A percentile compares a stretch with the other conserved stretches of the same genome.
These are phyloP conservation scores for Drosophila mimica DNA, from an alignment of 2,888 invertebrate genomes.

Conservation along the genomic window DNA sequence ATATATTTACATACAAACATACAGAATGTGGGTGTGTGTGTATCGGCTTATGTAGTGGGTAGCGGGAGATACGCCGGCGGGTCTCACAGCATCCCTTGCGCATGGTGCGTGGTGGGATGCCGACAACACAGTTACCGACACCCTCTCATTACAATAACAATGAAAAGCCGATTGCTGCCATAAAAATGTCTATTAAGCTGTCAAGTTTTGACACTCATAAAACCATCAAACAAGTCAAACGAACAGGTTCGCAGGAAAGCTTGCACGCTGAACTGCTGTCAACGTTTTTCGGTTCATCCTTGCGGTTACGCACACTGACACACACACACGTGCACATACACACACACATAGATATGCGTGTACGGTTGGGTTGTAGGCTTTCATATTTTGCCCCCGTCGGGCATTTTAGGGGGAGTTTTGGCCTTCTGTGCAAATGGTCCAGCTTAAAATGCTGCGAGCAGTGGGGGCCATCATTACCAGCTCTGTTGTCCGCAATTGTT, in stretches of 20 bases:
- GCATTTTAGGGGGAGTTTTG: constrained; percentile 26
- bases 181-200: constrained; percentile 82
- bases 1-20: constrained; percentile 1
- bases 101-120: constrained; percentile 8
- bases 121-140: constrained; percentile 9
- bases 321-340: constrained; percentile 7
- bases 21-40: neutral
- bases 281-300: constrained; percentile 63
- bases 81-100: constrained; percentile 47
- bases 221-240: constrained; percentile 83
- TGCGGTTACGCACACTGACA: constrained; percentile 35
- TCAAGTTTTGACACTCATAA: constrained; percentile 83
- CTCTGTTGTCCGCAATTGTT: neutral
- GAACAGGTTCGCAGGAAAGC: constrained; percentile 79
- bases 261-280: constrained; percentile 62
- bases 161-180: constrained; percentile 66
- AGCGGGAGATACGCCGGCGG: constrained; percentile 19
- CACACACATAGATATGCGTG: neutral
- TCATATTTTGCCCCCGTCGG: constrained; percentile 34
- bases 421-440: constrained; percentile 9
- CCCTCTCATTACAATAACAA: constrained; percentile 53
- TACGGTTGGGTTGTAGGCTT: constrained; percentile 34
- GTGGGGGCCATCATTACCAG: constrained; percentile 4
- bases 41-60: neutral
- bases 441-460: constrained; percentile 19